These are phyloP conservation scores for Nomada hirtipes DNA, from an alignment of 2,888 invertebrate species.

Conservation along the genomic window DNA sequence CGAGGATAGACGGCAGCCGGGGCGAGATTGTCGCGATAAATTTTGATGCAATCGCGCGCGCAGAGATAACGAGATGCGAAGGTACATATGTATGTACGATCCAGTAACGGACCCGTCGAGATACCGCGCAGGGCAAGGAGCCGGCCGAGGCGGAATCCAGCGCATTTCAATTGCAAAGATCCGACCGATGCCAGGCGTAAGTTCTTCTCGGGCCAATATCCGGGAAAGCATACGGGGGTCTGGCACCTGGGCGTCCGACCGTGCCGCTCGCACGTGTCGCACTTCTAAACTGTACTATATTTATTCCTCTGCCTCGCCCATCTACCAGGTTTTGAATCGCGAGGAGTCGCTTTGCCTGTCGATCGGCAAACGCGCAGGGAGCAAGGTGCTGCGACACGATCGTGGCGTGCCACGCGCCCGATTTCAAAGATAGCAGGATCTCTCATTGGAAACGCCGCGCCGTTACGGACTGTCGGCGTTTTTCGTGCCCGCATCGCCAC, in stretches of 20 bases:
- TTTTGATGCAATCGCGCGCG: constrained; percentile 49
- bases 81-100: constrained; percentile 1
- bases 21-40: constrained; percentile 51
- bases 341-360: no score
- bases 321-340: neutral
- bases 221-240: constrained; percentile 51
- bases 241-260: constrained; percentile 22
- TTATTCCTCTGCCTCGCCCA: constrained; percentile 10
- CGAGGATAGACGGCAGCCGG: neutral
- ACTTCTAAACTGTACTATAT: constrained; percentile 4
- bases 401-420: constrained; percentile 1
- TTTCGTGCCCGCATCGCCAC: neutral
- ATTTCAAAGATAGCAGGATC: constrained; percentile 39
- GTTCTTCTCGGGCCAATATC: constrained; percentile 57
- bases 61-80: constrained; percentile 60
- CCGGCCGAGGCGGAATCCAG: constrained; percentile 65
- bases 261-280: neutral
- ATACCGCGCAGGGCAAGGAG: constrained; percentile 48
- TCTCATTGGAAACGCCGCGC: constrained; percentile 1
- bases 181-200: constrained; percentile 46
- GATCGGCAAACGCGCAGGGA: neutral
- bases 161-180: constrained; percentile 68
- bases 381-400: neutral
- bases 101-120: constrained; percentile 41
- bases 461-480: neutral